Evolutionary conservation across 2,888 invertebrate genomes (phyloP).

Genomic region (Chymomyza caudatula): DNA sequence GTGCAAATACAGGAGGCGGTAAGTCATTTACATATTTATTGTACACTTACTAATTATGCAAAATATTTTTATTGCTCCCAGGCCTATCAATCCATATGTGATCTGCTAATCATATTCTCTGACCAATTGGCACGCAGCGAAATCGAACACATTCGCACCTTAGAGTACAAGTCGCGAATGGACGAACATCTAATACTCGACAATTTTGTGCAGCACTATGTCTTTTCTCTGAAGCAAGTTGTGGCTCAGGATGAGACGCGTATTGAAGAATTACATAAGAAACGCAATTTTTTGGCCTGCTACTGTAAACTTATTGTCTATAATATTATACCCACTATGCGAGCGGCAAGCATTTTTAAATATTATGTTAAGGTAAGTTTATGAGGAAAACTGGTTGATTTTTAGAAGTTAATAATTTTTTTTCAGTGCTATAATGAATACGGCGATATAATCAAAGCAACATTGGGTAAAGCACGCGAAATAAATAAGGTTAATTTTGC

Average conservation of each 20-base stretch:
- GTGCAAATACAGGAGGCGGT: conserved; percentile 87
- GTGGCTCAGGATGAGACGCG: conserved; percentile 96
- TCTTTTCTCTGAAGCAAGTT: conserved; percentile 95
- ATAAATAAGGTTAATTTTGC: conserved; percentile 98
- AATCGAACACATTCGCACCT: conserved; percentile 80
- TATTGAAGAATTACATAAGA: conserved; percentile 97
- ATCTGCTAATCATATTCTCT: conserved; percentile 94
- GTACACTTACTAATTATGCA: not conserved
- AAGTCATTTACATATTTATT: conserved; percentile 37
- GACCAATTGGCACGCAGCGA: conserved; percentile 84
- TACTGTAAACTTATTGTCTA: conserved; percentile 99
- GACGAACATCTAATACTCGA: conserved; percentile 90
- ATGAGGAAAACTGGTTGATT: not conserved
- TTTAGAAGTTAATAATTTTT: too few relatives aligned
- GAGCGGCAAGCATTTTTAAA: conserved; percentile 96
- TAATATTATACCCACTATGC: conserved; percentile 94
- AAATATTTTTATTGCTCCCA: conserved; percentile 65
- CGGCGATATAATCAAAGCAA: conserved; percentile 98
- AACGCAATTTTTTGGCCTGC: conserved; percentile 95
- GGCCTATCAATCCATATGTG: conserved; percentile 97
- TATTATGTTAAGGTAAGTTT: conserved; percentile 92
- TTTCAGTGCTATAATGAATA: conserved; percentile 99
- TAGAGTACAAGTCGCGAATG: conserved; percentile 90
- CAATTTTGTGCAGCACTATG: conserved; percentile 94
- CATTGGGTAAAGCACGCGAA: conserved; percentile 96